Conservation (phyloP, 1,140 invertebrate genomes). For the Lepidurus arcticus region DNA sequence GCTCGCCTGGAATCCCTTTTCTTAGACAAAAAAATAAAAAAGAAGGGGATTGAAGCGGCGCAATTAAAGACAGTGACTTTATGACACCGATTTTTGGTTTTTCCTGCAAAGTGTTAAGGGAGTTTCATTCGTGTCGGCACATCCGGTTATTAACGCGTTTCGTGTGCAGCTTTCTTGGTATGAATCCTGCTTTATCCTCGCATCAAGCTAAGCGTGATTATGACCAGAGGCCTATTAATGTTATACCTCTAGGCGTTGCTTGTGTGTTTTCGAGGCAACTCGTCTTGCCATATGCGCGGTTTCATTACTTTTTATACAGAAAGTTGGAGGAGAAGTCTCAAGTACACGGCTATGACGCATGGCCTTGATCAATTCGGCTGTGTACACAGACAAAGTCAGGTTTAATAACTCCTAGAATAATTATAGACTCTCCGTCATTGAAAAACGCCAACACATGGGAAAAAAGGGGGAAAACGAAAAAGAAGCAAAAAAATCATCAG, state of each 20-base stretch:
- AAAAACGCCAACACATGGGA: neutral
- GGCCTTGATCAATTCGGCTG: neutral
- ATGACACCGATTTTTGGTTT: neutral
- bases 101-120: slow-evolving; percentile 1
- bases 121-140: slow-evolving; percentile 18
- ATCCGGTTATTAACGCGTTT: slow-evolving; percentile 19
- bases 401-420: slow-evolving; percentile 7
- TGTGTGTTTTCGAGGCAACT: neutral
- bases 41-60: no score
- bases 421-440: slow-evolving; percentile 1
- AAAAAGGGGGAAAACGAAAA: neutral
- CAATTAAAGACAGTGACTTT: neutral
- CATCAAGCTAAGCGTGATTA: slow-evolving; percentile 7
- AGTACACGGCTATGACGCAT: neutral
- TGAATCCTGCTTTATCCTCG: neutral
- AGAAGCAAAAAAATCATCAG: neutral
- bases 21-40: no score
- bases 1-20: no score
- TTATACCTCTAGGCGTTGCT: neutral
- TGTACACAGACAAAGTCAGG: neutral
- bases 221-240: neutral
- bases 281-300: neutral
- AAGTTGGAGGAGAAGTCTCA: neutral
- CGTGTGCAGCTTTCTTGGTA: slow-evolving; percentile 6
- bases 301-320: neutral